Conservation (phyloP, 2,797 vertebrate species). For the Eulemur rubriventer region DNA sequence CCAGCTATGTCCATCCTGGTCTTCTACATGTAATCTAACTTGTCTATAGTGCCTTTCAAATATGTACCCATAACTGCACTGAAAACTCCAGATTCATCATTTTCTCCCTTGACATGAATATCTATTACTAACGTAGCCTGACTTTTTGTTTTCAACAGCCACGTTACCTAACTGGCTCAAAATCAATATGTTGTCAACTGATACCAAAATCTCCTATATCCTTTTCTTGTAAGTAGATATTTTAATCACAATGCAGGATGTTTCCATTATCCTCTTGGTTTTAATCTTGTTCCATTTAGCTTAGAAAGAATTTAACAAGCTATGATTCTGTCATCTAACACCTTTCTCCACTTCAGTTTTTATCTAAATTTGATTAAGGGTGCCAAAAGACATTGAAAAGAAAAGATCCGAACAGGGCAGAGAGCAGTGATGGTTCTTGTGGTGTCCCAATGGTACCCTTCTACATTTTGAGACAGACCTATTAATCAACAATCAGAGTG, state of each 20-base stretch:
- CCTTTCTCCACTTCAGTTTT: neutral
- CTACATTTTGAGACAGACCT: neutral
- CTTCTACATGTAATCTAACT: neutral
- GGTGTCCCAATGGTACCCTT: neutral
- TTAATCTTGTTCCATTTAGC: conserved; percentile 42
- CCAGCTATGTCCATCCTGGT: neutral
- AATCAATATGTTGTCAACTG: conserved; percentile 13
- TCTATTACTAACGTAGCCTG: neutral
- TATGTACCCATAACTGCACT: neutral
- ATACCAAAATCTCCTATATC: neutral
- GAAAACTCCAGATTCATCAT: neutral
- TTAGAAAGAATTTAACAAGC: conserved; percentile 32
- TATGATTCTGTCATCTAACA: conserved; percentile 40
- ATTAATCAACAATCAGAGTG: neutral
- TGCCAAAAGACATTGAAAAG: neutral
- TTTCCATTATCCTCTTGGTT: conserved; percentile 52
- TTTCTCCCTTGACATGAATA: neutral
- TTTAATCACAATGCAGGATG: conserved; percentile 23
- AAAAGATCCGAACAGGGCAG: neutral
- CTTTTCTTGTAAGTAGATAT: conserved; percentile 32
- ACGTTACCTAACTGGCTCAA: neutral
- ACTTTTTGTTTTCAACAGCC: neutral
- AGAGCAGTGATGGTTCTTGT: neutral
- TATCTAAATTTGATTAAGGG: neutral
- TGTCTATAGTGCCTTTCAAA: neutral